Evolutionary conservation across 2,888 invertebrate species (phyloP).

Genomic region (Eledona agricola): DNA sequence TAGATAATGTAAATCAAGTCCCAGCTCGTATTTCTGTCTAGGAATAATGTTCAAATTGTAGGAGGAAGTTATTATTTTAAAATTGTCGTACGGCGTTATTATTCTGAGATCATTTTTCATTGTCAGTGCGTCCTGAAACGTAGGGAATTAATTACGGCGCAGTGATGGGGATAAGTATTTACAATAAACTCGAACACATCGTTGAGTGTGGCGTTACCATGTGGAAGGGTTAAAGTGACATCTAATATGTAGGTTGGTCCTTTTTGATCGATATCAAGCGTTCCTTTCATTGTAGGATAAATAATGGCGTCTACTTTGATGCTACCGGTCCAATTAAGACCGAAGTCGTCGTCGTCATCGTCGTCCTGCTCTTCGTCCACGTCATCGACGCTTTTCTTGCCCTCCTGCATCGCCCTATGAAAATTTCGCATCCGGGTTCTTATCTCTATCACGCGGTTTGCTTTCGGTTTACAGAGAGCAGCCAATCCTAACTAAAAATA

Average conservation of each 20-base stretch:
- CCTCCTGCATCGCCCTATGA: slow-evolving; percentile 49
- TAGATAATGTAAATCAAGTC: slow-evolving; percentile 62
- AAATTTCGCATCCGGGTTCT: slow-evolving; percentile 57
- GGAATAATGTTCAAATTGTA: slow-evolving; percentile 64
- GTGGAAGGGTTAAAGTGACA: slow-evolving; percentile 65
- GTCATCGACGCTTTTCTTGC: too few species aligned
- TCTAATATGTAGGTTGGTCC: slow-evolving; percentile 62
- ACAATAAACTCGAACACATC: slow-evolving; percentile 68
- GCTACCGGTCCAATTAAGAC: slow-evolving; percentile 66
- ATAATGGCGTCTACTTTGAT: slow-evolving; percentile 67
- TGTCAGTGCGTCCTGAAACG: slow-evolving; percentile 61
- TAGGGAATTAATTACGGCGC: slow-evolving; percentile 26
- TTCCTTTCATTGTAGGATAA: slow-evolving; percentile 68
- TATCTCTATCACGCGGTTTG: slow-evolving; percentile 57
- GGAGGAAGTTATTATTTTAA: slow-evolving; percentile 64
- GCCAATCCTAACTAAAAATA: slow-evolving; percentile 61
- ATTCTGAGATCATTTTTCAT: slow-evolving; percentile 68
- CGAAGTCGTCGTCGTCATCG: slow-evolving; percentile 63
- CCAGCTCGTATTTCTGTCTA: slow-evolving; percentile 62
- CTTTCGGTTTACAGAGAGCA: slow-evolving; percentile 58
- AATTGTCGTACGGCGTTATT: slow-evolving; percentile 65
- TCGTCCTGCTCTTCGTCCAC: slow-evolving; percentile 54
- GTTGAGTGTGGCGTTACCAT: slow-evolving; percentile 66
- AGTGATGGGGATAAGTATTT: slow-evolving; percentile 44
- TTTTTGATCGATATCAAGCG: slow-evolving; percentile 67